Base-by-base conservation (phyloP, 2,888 invertebrate genomes). In the Rhagium mordax region DNA sequence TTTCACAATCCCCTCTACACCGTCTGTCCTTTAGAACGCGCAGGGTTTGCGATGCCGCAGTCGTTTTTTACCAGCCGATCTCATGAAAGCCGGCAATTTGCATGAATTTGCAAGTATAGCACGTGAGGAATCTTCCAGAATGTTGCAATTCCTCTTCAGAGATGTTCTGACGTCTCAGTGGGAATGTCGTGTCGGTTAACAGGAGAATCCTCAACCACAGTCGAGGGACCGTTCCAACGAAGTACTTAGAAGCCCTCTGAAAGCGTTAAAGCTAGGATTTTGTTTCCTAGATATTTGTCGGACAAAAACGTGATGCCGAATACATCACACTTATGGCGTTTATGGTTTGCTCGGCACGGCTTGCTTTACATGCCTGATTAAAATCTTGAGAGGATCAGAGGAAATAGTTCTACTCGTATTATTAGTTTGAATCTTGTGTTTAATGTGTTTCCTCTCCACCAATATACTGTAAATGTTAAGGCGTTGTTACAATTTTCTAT, bases 61-160 rank as follows among this genome's bases (percentile, higher is more conserved):
- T 72, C 75, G 75, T 72, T 75, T 75, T 75, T 75, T 67, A 70
- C 70, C 48, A 51, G 70, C 55, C 51, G 51, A 51, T 51, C 20
- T 51, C 51, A 20, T 20, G 66, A 72, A 78, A 76, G 74, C 74
- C 61, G 61, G 71, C 71, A 77, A 79, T 79, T 79, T 79, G 78
- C 79, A 79, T 79, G 79, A 79, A 79, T 79, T 79, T 79, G 75
- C 72, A 75, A 77, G 75, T 74, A 75, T 67, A 70, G 74, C 71
- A 75, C 75, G 78, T 77, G 77, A 78, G 77, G 77, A 75, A 79
- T 79, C 79, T 77, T 77, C 73, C 64, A 73, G 74, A 68, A 72
- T 72, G 74, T 74, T 68, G 75, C 79, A 76, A 80, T 81, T 79
- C 77, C 81, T 81, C 81, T 80, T 80, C 77, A 74, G 80, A 78